Evolutionary conservation across 2,888 invertebrate genomes (phyloP).

Genomic region (Standfussiana lucernea): DNA sequence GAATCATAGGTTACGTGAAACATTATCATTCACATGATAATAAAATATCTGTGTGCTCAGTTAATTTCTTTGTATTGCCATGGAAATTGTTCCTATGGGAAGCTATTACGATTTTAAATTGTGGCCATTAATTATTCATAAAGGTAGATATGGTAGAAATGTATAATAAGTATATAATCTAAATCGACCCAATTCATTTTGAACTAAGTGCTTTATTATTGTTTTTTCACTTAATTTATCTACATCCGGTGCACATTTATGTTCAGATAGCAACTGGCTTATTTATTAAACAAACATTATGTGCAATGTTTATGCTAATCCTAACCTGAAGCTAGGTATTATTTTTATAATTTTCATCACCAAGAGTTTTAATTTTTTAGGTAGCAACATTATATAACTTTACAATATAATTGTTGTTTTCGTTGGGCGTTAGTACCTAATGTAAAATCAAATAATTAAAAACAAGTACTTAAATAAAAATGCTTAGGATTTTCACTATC

Average conservation of each 20-base stretch:
- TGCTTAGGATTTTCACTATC: neutral
- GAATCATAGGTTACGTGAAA: slow-evolving; percentile 76
- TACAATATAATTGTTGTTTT: neutral
- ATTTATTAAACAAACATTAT: slow-evolving; percentile 9
- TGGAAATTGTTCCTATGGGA: slow-evolving; percentile 20
- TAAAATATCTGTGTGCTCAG: slow-evolving; percentile 46
- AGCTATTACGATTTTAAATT: slow-evolving; percentile 2
- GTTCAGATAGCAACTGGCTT: slow-evolving; percentile 18
- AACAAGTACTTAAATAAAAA: neutral
- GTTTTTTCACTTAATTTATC: slow-evolving; percentile 22
- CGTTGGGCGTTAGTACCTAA: too few relatives aligned
- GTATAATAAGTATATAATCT: neutral
- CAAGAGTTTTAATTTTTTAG: slow-evolving; percentile 17
- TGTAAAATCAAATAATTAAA: neutral
- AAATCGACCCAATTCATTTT: neutral
- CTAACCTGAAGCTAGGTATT: slow-evolving; percentile 26
- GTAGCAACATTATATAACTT: neutral
- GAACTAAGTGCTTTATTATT: neutral
- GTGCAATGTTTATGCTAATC: slow-evolving; percentile 32
- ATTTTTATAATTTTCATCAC: slow-evolving; percentile 20
- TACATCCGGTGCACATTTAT: slow-evolving; percentile 29
- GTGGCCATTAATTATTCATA: neutral
- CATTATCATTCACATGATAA: slow-evolving; percentile 63
- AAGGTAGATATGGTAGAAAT: neutral
- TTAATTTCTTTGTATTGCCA: slow-evolving; percentile 35